Base-by-base conservation (phyloP, 2,113 vertebrate genomes). In the Paralichthys olivaceus region DNA sequence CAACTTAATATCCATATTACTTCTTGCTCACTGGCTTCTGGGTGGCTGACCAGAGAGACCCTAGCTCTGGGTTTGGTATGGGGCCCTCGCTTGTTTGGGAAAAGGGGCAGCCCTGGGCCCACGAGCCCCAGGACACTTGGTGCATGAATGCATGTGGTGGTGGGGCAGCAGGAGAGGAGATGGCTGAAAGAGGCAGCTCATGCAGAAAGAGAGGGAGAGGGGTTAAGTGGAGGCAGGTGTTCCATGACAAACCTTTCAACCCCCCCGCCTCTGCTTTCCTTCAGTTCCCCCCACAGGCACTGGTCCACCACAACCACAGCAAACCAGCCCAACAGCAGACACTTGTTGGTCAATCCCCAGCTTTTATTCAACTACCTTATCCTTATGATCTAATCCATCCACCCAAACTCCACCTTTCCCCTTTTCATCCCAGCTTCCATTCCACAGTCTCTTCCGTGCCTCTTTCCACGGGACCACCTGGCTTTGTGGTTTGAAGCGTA, bases 201-300 rank as follows among this genome's bases (percentile, higher is more conserved):
- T 91, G 94, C 94, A 95, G 93, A 96, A 96, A 95, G 92, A 88
- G 88, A 91, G 87, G 78, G 88, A 92, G 92, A 91, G 92, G 76
- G 93, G 91, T 95, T 94, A 94, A 93, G 90, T 94, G 94, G 91
- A 94, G 94, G 93, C 92, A 95, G 94, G 92, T 94, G 90, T 94
- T 93, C 90, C 86, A 84, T 93, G 85, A 89, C 88, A 89, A 83
- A 91, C 82, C 83, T 80, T 88, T 82, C 80, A 83, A 74, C 82
- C 80, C 87, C 84, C 81, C 59, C 81, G 65, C 61, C 75, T 65
- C 80, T 81, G 43, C 65, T 82, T 81, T 61, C 20, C 82, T 80
- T 65, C 20, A 34, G 64, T 71, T 72, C 74, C 72, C 83, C 79
- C 37, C 37, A 34, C 32, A 34, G 32, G 9, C 32, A 0, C 7